Evolutionary conservation across 2,888 invertebrate genomes (phyloP), one percentile per base, ranked within the genome.

Genomic region (Eupithecia dodoneata): DNA sequence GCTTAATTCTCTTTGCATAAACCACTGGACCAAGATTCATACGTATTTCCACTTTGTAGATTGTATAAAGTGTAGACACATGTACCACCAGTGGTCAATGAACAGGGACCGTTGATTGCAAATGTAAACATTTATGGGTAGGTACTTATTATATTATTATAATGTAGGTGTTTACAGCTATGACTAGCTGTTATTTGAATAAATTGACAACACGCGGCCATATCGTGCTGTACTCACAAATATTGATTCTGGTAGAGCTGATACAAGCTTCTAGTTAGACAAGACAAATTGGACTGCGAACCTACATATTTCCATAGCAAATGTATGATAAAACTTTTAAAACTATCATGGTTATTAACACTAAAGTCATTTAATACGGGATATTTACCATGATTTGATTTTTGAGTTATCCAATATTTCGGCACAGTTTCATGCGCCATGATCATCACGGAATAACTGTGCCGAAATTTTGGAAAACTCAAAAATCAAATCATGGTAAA

Each of bases 161-260:
- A 63, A 63, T 63, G 63, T 63, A 63, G 10, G 30, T 63, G 30
- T 30, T 63, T 63, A 63, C 63, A 63, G 18, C 30, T 63, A 30
- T 12, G 18, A 30, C 7, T 59, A 63, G 63, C 63, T 63, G 30
- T 63, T 63, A 12, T 63, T 30, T 30, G 30, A 63, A 63, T 63
- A 63, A 63, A 63, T 63, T 63, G 10, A 69, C 44, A 67, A 15
- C 44, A 44, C 41, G 44, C 9, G 67, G n/a, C 44, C 4, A 44
- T 67, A 44, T 59, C 41, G 42, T 71, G 52, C 52, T 59, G 52
- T 71, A 41, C 41, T 59, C 52, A 30, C 63, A 63, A 63, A 30
- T 59, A 30, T 59, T 59, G 9, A 59, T 18, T 18, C 18, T 59
- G 18, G 18, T 59, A 59, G 59, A 59, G 18, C 59, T 59, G 59